Base-by-base conservation (phyloP, 2,888 invertebrate genomes). In the Laothoe populi region DNA sequence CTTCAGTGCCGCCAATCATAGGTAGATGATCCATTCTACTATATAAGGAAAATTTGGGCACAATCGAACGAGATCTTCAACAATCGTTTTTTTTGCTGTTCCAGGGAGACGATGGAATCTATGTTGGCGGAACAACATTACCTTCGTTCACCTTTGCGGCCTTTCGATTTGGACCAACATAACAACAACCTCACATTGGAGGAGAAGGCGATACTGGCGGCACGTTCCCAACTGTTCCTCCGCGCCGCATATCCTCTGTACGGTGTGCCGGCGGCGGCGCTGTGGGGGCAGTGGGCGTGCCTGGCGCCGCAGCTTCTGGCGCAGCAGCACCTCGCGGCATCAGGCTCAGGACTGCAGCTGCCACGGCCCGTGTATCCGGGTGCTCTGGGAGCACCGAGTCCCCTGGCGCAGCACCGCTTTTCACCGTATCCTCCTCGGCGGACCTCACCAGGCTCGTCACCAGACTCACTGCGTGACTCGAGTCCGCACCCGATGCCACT, bases 71-170 rank as follows among this genome's bases (percentile, higher is more conserved):
- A 5, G 45, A 21, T 19, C 24, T 24, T 31, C 59, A 31, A 31
- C 24, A 13, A 4, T n/a, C 16, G 11, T 11, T 35, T 59, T 26
- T 23, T 31, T 26, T 44, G 19, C 11, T 21, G 11, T 44, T 90
- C 72, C 95, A 97, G 97, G 89, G 97, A 97, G 91, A 97, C 97
- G 63, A 97, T 97, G 97, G 97, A 97, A 87, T 96, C 96, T 61
- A 96, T 97, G 96, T 86, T 97, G 76, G 96, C 96, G 48, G 97
- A 97, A 80, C 97, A 97, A 87, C 96, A 97, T 74, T 95, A 97
- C 74, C 93, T 97, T 68, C 95, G 97, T 57, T 95, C 96, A 59
- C 96, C 96, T 2, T 90, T 96, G 72, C 95, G 96, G 59, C 96
- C 96, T 42, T 95, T 96, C 76, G 95, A 94, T 72, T 89, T 96